Base-by-base conservation (phyloP, 37 sponge, comb jelly and placozoan species). In the Cladorhizidae sp. region DNA sequence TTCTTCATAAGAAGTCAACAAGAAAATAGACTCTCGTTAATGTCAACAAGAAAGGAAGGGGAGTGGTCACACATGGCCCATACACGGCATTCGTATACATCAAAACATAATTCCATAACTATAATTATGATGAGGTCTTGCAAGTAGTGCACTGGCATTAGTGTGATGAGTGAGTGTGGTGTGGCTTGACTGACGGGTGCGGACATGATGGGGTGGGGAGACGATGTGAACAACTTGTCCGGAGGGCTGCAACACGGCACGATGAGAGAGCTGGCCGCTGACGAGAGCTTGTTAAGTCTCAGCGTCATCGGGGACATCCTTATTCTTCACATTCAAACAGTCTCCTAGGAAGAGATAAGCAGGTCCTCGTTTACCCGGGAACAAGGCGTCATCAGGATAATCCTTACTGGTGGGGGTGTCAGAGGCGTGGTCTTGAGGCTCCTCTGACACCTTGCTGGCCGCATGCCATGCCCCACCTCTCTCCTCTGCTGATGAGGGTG, bases 321-420 rank as follows among this genome's bases (percentile, higher is more conserved):
- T 72, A 51, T 2, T 8, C 73, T 72, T 72, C 20, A 22, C 23
- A 36, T 26, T 72, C 26, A 72, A 36, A 23, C 73, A 72, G 73
- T 72, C 73, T 22, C 40, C 73, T 21, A 72, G 73, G 51, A 72
- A 72, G 29, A 72, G 50, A 49, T 50, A 28, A 21, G 73, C 73
- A 31, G 73, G 51, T 28, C 73, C 26, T 9, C n/a, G 73, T n/a
- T 72, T 72, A 23, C 40, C 51, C 8, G 73, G 73, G 51, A 49
- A 72, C 73, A 37, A 45, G 51, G 73, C 73, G 26, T 72, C 73
- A 40, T 14, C 7, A 18, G 73, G 73, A 42, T 8, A 17, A 22
- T 61, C 25, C 21, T 8, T 22, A 21, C 8, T 8, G 25, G 21
- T 28, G 25, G 6, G 17, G 22, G 62, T 28, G 20, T 61, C 22